Evolutionary conservation across 2,113 vertebrate genomes (phyloP), one percentile per base, ranked within the genome.

Genomic region (Gyps fulvus): DNA sequence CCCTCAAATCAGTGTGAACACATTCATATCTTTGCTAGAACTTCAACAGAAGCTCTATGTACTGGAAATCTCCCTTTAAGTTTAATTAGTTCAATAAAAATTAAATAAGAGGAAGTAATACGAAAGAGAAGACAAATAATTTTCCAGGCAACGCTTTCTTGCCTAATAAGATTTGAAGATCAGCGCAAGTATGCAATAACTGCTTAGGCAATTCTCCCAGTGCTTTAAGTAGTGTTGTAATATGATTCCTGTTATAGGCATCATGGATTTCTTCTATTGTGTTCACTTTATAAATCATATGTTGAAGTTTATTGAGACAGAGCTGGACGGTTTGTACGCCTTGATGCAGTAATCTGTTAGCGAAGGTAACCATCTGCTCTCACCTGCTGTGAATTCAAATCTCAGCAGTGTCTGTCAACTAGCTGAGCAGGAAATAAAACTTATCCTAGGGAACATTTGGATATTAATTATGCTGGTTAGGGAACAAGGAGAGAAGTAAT

Each of bases 31-130:
- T 78, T 95, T 91, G 78, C 76, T 95, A 83, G 71, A 96, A 79
- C 65, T 66, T 97, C 80, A 96, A 57, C 15, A 94, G 87, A 94
- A 97, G 90, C 69, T 97, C 55, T 73, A 95, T 76, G 43, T 88
- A 92, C 89, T 96, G 94, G 90, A 97, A 97, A 95, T 87, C 93
- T 96, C 93, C 90, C 92, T 96, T 94, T 81, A 95, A 83, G 89
- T 96, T 96, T 97, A 98, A 98, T 96, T 97, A 96, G 81, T 93
- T 97, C 92, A 93, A 96, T 98, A 98, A 97, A 97, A 98, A 96
- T 96, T 89, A 98, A 97, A 96, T 94, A 77, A 92, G 67, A 96
- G 43, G 42, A 93, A 92, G 77, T 92, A 97, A 97, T 76, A 96
- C 14, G 20, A 95, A 97, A 97, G 84, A 84, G 66, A 87, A 89